Conservation (phyloP, 2,797 vertebrate genomes). For the Sebastes miniatus region DNA sequence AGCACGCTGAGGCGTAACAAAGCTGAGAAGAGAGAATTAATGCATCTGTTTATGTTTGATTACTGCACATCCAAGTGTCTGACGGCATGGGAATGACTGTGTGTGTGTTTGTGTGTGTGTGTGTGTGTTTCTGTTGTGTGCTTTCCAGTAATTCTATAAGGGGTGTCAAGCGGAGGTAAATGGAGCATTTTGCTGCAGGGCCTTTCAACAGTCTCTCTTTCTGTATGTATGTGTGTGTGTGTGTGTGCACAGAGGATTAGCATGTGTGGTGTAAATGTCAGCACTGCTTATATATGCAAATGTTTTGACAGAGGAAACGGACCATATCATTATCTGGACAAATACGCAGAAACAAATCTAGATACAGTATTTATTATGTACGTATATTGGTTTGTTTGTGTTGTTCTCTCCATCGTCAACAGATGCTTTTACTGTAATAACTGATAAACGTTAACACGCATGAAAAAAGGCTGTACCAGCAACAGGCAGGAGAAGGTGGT, state of each 20-base stretch:
- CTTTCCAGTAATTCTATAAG: slow-evolving; percentile 29
- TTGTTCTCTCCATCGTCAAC: background rate
- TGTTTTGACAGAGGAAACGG: background rate
- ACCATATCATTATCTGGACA: background rate
- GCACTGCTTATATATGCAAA: background rate
- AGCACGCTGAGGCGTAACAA: background rate
- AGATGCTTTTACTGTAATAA: background rate
- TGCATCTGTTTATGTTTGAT: slow-evolving; percentile 14
- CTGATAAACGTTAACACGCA: background rate
- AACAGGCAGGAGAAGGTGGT: background rate
- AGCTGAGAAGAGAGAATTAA: slow-evolving; percentile 1
- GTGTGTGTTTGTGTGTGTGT: background rate
- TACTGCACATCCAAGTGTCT: background rate
- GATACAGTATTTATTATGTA: background rate
- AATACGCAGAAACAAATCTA: background rate
- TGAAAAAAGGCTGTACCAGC: background rate
- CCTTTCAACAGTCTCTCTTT: background rate
- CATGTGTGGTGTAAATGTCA: slow-evolving; percentile 37
- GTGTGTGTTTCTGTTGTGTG: slow-evolving; percentile 3
- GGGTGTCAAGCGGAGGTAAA: slow-evolving; percentile 54
- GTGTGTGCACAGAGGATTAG: background rate
- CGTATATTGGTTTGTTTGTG: background rate
- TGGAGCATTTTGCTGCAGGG: slow-evolving; percentile 36
- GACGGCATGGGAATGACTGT: background rate
- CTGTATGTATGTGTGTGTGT: background rate